These are phyloP conservation scores for Leptopilina drosophilae DNA, from an alignment of 2,888 invertebrate genomes.

Conservation along the genomic window DNA sequence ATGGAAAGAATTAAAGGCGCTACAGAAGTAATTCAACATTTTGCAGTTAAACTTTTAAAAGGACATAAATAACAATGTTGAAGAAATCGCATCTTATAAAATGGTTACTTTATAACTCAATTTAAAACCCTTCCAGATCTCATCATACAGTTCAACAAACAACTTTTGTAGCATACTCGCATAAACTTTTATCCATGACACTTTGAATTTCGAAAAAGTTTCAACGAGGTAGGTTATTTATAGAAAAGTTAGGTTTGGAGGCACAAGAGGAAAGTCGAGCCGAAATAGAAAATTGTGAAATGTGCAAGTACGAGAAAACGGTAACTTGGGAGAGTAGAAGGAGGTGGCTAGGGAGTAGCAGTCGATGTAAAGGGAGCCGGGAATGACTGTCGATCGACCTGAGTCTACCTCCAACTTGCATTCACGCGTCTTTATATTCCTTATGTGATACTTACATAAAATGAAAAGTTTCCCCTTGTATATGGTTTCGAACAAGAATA, in stretches of 20 bases:
- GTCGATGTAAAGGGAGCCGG: slow-evolving; percentile 7
- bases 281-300: slow-evolving; percentile 29
- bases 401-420: slow-evolving; percentile 45
- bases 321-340: slow-evolving; percentile 32
- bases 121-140: slow-evolving; percentile 9
- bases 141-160: slow-evolving; percentile 10
- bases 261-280: slow-evolving; percentile 24
- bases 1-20: too few species aligned
- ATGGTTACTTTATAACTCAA: slow-evolving; percentile 3
- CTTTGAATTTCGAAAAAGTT: slow-evolving; percentile 19
- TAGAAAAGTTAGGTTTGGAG: slow-evolving; percentile 14
- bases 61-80: not conserved
- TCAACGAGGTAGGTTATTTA: slow-evolving; percentile 1
- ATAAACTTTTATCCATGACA: slow-evolving; percentile 1
- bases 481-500: not conserved
- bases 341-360: slow-evolving; percentile 4
- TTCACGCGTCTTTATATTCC: slow-evolving; percentile 45
- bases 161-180: not conserved
- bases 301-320: slow-evolving; percentile 10
- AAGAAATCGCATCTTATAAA: not conserved
- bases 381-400: slow-evolving; percentile 28
- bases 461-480: not conserved
- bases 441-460: slow-evolving; percentile 20
- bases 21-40: too few species aligned
- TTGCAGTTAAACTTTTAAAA: not conserved